phyloP scores from a whole-genome alignment of 23 tunicate genomes.

The Botrylloides violaceus region DNA sequence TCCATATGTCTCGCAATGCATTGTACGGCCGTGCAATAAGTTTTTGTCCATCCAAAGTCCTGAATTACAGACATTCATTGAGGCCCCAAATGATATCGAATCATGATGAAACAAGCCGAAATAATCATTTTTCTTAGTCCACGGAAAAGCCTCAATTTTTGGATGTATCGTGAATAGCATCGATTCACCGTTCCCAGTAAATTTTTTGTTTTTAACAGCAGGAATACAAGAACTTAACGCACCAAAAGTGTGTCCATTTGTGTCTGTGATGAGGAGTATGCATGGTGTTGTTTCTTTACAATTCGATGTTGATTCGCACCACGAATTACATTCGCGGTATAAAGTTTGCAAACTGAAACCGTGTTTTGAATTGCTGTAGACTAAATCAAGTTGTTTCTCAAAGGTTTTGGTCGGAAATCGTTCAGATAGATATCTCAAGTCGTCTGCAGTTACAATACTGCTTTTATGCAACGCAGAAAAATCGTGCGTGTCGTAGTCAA shows the following conservation, averaged over 20 bases:
- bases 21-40: not conserved
- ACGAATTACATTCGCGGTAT: not conserved
- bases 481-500: too few relatives aligned
- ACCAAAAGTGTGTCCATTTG: not conserved
- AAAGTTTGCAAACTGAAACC: conserved; percentile 9
- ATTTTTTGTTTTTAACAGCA: not conserved
- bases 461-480: not conserved
- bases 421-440: not conserved
- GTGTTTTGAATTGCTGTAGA: not conserved
- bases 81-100: not conserved
- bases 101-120: not conserved
- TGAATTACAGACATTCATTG: too few relatives aligned
- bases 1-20: not conserved
- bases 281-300: not conserved
- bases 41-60: not conserved
- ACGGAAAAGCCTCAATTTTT: not conserved
- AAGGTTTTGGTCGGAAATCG: not conserved
- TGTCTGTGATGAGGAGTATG: not conserved
- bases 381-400: not conserved
- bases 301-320: not conserved
- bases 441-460: not conserved
- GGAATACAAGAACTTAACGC: not conserved
- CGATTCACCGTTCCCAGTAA: conserved; percentile 13
- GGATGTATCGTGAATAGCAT: not conserved
- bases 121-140: not conserved